phyloP scores from a whole-genome alignment of 2,888 invertebrate species.

The Baccha elongata region DNA sequence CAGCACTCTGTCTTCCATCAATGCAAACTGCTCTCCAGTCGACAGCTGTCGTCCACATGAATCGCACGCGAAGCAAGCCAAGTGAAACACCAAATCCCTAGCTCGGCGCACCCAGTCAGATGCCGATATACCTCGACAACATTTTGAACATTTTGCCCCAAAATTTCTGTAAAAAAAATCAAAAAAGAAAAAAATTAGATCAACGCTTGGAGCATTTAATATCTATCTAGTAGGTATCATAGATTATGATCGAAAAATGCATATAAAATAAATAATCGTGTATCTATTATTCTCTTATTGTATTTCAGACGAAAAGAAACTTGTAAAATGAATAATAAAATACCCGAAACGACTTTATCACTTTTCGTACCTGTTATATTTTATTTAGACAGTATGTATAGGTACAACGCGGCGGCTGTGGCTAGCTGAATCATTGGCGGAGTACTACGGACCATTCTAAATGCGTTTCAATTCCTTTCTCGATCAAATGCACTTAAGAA shows the following conservation, averaged over 20 bases:
- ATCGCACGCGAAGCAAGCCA: slow-evolving; percentile 99
- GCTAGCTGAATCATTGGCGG: not conserved
- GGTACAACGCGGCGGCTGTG: no score
- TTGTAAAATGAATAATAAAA: slow-evolving; percentile 25
- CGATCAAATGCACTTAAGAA: slow-evolving; percentile 65
- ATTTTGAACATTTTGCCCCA: slow-evolving; percentile 98
- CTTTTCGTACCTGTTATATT: slow-evolving; percentile 14
- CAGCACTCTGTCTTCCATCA: slow-evolving; percentile 96
- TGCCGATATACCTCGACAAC: slow-evolving; percentile 95
- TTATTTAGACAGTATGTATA: no score
- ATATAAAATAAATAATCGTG: slow-evolving; percentile 49
- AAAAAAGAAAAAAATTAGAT: slow-evolving; percentile 32
- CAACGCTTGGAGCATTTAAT: not conserved
- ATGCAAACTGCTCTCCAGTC: slow-evolving; percentile 98
- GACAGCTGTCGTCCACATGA: slow-evolving; percentile 96
- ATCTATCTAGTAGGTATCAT: no score
- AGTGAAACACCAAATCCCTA: slow-evolving; percentile 96
- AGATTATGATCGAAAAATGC: slow-evolving; percentile 56
- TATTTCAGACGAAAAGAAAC: slow-evolving; percentile 23
- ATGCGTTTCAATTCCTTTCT: slow-evolving; percentile 66
- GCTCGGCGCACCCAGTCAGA: slow-evolving; percentile 99
- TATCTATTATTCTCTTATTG: slow-evolving; percentile 53
- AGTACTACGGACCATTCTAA: slow-evolving; percentile 51
- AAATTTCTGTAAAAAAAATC: slow-evolving; percentile 89
- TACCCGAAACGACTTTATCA: slow-evolving; percentile 54